These are phyloP conservation scores for Phalera bucephala DNA, from an alignment of 2,888 invertebrate species.

Conservation along the genomic window DNA sequence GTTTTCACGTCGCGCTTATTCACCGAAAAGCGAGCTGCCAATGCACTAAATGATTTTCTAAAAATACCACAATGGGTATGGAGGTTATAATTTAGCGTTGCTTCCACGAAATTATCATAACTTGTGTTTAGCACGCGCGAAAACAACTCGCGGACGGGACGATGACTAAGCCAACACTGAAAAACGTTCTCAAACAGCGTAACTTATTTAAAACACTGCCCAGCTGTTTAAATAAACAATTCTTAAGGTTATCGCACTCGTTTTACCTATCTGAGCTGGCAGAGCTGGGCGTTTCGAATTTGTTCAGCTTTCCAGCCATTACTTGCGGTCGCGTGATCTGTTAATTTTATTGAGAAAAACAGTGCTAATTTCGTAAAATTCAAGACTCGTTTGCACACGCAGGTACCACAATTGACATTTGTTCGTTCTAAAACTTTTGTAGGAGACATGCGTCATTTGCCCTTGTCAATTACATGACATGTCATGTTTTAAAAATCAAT, in stretches of 20 bases:
- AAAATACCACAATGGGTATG: constrained; percentile 74
- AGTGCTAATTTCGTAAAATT: constrained; percentile 39
- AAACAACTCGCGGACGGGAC: constrained; percentile 42
- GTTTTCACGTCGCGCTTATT: constrained; percentile 52
- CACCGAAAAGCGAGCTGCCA: constrained; percentile 63
- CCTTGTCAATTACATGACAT: constrained; percentile 13
- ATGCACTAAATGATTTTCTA: constrained; percentile 74
- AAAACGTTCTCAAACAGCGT: constrained; percentile 46
- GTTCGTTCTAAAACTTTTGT: constrained; percentile 36
- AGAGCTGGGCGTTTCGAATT: constrained; percentile 93
- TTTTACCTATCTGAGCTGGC: constrained; percentile 95
- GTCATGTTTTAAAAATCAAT: neutral
- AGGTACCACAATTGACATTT: constrained; percentile 43
- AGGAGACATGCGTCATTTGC: constrained; percentile 16
- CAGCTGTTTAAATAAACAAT: constrained; percentile 79
- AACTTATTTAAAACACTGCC: constrained; percentile 60
- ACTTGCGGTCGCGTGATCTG: constrained; percentile 42
- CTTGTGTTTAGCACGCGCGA: constrained; percentile 45
- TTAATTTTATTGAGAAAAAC: constrained; percentile 31
- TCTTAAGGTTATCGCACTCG: constrained; percentile 57
- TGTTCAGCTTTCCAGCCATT: constrained; percentile 82
- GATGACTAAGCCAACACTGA: constrained; percentile 58
- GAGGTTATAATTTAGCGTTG: constrained; percentile 69
- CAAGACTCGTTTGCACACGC: constrained; percentile 54
- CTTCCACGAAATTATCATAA: constrained; percentile 35